Conservation (phyloP, 1,140 invertebrate genomes). For the Halictus rubicundus region DNA sequence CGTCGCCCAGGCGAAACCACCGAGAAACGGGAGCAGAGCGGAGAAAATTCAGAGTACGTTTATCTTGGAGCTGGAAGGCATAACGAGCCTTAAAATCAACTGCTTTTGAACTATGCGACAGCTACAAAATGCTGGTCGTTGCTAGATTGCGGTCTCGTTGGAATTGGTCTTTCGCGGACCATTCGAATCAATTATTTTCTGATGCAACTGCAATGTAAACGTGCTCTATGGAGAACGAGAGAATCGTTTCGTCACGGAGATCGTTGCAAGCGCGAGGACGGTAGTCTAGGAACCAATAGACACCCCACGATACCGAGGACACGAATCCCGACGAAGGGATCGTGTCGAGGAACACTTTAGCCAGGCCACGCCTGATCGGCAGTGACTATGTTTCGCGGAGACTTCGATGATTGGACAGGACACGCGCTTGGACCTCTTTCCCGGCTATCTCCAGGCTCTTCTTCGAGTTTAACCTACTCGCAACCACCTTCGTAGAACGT, state of each 20-base stretch:
- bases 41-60: not conserved
- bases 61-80: no score
- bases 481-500: not conserved
- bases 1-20: not conserved
- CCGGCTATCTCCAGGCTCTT: not conserved
- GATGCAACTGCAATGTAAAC: no score
- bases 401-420: constrained; percentile 30
- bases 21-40: not conserved
- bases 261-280: constrained; percentile 54
- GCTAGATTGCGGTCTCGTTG: no score
- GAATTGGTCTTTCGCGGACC: no score
- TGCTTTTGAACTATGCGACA: no score
- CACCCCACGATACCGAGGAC: constrained; percentile 36
- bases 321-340: constrained; percentile 13
- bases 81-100: no score
- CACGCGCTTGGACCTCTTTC: not conserved
- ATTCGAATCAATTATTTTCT: no score
- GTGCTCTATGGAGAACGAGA: not conserved
- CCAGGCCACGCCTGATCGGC: constrained; percentile 57
- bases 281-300: constrained; percentile 60
- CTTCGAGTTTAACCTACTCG: not conserved
- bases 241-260: constrained; percentile 47
- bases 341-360: constrained; percentile 55
- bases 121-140: no score
- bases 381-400: constrained; percentile 39